Evolutionary conservation across 2,113 vertebrate species (phyloP).

Genomic region (Protobothrops mucrosquamatus): DNA sequence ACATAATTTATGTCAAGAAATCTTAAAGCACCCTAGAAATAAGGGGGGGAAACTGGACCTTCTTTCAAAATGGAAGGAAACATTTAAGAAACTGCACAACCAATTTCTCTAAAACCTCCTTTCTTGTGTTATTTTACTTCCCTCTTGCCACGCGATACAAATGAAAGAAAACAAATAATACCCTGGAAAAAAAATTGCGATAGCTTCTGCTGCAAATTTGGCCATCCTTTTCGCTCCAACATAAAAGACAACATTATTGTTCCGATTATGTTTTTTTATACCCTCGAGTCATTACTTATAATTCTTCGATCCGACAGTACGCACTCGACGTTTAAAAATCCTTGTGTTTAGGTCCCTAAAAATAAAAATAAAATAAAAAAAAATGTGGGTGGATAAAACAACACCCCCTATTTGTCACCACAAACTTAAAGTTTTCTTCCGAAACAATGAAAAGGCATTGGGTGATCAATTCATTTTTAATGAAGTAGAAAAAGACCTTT

Average conservation of each 20-base stretch:
- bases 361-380: no score
- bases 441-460: not conserved
- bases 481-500: slow-evolving; percentile 18
- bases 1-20: not conserved
- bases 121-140: not conserved
- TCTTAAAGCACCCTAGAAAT: not conserved
- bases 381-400: no score
- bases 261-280: no score
- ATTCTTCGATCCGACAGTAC: no score
- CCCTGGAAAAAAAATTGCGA: not conserved
- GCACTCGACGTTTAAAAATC: no score
- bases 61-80: not conserved
- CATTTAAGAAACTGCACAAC: not conserved
- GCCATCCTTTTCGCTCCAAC: not conserved
- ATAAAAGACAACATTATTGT: no score
- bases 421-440: no score
- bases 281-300: no score
- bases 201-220: not conserved
- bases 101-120: not conserved
- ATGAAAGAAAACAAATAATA: not conserved
- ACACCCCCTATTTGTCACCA: no score
- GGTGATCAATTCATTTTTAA: slow-evolving; percentile 25
- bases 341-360: no score
- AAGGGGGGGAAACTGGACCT: not conserved
- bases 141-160: not conserved